Evolutionary conservation across 2,797 vertebrate genomes (phyloP).

Genomic region (Monodelphis domestica): DNA sequence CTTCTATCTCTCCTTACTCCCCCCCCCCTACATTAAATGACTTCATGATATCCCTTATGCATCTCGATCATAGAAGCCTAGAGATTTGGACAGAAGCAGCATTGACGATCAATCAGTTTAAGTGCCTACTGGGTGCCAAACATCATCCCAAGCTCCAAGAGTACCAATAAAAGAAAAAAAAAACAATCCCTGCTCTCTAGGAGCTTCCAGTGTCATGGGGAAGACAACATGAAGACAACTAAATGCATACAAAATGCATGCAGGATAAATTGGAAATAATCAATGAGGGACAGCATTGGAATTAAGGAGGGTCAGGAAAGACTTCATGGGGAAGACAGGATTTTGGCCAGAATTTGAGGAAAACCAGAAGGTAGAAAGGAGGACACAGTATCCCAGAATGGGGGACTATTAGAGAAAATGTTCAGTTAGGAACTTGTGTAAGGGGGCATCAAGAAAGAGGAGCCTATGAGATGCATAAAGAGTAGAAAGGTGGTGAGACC

Average conservation of each 20-base stretch:
- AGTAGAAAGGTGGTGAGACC: neutral
- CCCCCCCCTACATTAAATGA: no score
- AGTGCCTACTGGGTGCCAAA: neutral
- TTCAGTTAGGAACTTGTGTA: neutral
- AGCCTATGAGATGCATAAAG: neutral
- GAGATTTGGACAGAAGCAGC: neutral
- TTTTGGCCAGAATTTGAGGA: neutral
- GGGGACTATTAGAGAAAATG: neutral
- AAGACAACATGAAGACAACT: neutral
- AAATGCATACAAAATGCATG: neutral
- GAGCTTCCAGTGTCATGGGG: neutral
- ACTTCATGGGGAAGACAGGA: neutral
- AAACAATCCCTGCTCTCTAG: neutral
- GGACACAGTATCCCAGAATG: no score
- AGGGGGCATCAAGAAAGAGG: neutral
- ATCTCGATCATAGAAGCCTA: neutral
- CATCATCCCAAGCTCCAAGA: neutral
- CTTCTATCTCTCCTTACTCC: no score
- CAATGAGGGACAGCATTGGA: neutral
- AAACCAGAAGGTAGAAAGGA: no score
- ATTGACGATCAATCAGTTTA: neutral
- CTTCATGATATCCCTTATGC: neutral
- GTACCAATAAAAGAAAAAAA: neutral
- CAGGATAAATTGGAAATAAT: neutral
- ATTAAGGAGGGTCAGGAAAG: neutral